Evolutionary conservation across 2,888 invertebrate species (phyloP).

Genomic region (Paralinhomoeus sp.): DNA sequence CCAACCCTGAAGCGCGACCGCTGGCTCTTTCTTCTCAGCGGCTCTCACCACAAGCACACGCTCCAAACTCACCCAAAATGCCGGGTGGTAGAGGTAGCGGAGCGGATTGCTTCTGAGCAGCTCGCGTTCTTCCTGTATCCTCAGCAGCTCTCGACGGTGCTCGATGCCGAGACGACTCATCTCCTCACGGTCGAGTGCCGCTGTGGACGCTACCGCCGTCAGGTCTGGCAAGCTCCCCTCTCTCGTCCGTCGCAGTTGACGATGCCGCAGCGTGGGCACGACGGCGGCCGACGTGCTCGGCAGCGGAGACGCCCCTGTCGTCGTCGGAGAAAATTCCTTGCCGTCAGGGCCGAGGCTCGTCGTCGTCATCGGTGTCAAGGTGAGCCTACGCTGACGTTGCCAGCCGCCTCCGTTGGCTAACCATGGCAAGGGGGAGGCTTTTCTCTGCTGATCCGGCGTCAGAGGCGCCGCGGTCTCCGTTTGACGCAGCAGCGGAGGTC

Average conservation of each 20-base stretch:
- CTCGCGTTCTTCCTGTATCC: slow-evolving; percentile 69
- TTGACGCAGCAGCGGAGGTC: slow-evolving; percentile 8
- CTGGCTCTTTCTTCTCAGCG: too few species aligned
- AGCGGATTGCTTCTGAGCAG: slow-evolving; percentile 77
- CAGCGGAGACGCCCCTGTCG: too few species aligned
- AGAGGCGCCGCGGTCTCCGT: slow-evolving; percentile 8
- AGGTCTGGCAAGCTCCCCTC: not conserved
- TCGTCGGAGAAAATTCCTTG: too few species aligned
- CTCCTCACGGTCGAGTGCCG: slow-evolving; percentile 77
- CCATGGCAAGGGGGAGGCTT: slow-evolving; percentile 4
- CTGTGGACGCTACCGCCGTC: slow-evolving; percentile 23
- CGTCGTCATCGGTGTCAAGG: too few species aligned
- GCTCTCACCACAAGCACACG: too few species aligned
- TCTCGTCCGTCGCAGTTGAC: too few species aligned
- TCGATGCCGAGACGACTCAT: slow-evolving; percentile 77
- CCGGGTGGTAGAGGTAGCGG: slow-evolving; percentile 82
- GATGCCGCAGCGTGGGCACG: too few species aligned
- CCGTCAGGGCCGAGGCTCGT: too few species aligned
- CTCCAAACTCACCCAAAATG: slow-evolving; percentile 82
- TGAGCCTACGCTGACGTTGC: too few species aligned
- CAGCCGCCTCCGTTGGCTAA: too few species aligned
- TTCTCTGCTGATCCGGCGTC: slow-evolving; percentile 5
- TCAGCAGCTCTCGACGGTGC: slow-evolving; percentile 72
- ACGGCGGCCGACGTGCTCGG: too few species aligned
- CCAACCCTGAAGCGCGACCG: too few species aligned